Evolutionary conservation across 1,140 invertebrate species (phyloP).

Genomic region (Phortica variegata): DNA sequence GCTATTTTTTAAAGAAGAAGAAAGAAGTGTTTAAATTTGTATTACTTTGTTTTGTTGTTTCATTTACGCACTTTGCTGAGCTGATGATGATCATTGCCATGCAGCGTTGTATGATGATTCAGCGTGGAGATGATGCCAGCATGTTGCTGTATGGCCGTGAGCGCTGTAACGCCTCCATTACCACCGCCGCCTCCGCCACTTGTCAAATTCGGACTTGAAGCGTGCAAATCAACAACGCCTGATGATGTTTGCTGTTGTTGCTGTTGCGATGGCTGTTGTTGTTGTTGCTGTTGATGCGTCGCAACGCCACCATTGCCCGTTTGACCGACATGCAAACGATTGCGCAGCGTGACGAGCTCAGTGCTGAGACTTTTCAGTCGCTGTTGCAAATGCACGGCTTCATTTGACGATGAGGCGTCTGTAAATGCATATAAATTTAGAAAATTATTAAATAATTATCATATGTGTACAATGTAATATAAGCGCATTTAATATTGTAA

Average conservation of each 20-base stretch:
- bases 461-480: not conserved
- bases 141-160: no score
- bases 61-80: constrained; percentile 25
- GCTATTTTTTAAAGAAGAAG: constrained; percentile 3
- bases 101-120: constrained; percentile 41
- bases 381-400: constrained; percentile 88
- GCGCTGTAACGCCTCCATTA: not conserved
- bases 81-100: constrained; percentile 25
- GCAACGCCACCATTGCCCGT: constrained; percentile 31
- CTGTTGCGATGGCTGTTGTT: no score
- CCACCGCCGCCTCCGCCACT: not conserved
- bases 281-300: constrained; percentile 25
- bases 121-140: constrained; percentile 29
- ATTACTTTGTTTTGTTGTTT: not conserved
- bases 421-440: constrained; percentile 46
- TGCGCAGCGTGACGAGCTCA: constrained; percentile 84
- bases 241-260: no score
- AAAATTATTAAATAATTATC: not conserved
- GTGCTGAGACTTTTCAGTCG: constrained; percentile 84
- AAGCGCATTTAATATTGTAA: not conserved
- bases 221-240: constrained; percentile 42
- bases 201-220: constrained; percentile 41
- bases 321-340: constrained; percentile 76
- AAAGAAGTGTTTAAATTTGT: not conserved
- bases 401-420: constrained; percentile 92